Conservation (phyloP, 2,888 invertebrate genomes). For the Cheilosia urbana region DNA sequence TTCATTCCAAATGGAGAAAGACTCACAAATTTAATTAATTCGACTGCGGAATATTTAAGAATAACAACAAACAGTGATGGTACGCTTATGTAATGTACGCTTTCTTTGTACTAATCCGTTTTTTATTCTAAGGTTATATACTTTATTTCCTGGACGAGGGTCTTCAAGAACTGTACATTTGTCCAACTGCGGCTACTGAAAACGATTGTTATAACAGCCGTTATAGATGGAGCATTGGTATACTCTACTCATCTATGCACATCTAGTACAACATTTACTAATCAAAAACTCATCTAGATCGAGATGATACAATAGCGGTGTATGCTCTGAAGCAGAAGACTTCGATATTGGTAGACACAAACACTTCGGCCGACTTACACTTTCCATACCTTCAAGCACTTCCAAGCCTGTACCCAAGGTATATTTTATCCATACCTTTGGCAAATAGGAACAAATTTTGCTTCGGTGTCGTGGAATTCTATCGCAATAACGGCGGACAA, state of each 20-base stretch:
- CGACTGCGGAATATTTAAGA: conserved; percentile 32
- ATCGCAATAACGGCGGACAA: conserved; percentile 83
- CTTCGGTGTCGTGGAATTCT: conserved; percentile 86
- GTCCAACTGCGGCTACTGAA: neutral
- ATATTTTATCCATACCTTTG: conserved; percentile 86
- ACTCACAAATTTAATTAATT: neutral
- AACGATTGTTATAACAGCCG: neutral
- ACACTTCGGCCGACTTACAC: conserved; percentile 84
- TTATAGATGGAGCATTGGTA: conserved; percentile 43
- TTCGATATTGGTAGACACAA: conserved; percentile 85
- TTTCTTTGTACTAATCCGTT: neutral
- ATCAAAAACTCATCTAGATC: neutral
- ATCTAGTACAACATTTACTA: neutral
- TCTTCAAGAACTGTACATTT: conserved; percentile 22
- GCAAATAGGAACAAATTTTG: conserved; percentile 85
- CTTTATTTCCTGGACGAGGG: conserved; percentile 12
- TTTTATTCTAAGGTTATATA: conserved; percentile 24
- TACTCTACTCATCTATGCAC: neutral
- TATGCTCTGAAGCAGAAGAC: conserved; percentile 86
- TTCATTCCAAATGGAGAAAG: conserved; percentile 27
- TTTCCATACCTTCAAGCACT: conserved; percentile 86
- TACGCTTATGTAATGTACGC: neutral
- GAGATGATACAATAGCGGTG: conserved; percentile 85
- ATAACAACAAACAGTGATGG: conserved; percentile 34
- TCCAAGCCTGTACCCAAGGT: conserved; percentile 82